Base-by-base conservation (phyloP, 2,888 invertebrate genomes). In the Eupeodes latifasciatus region DNA sequence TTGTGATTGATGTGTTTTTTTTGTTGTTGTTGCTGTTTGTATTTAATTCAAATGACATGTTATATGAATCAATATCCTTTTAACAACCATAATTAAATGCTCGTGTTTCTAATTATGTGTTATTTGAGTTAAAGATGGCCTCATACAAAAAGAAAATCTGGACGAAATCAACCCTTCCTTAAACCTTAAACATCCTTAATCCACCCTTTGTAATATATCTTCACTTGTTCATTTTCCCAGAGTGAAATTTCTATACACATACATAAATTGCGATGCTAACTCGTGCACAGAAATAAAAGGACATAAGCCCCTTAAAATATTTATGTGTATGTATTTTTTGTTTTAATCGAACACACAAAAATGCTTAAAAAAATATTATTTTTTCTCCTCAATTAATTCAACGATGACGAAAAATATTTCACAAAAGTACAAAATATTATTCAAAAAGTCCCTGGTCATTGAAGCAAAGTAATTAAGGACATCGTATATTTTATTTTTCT, bases 331-430 rank as follows among this genome's bases (percentile, higher is more conserved):
- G 10, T n/a, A 40, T 16, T 61, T 61, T 19, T 61, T 61, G 2
- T 2, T 19, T 19, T 19, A 78, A 66, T 59, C 27, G 27, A 6
- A 36, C 27, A 53, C 36, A 75, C 14, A 11, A 14, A 6, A 49
- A 75, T 27, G 27, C 2, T 27, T 27, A 64, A 51, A 69, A 85
- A 76, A 12, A 40, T 40, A 40, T 7, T 4, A 40, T 7, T 40
- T 2, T 49, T 61, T 59, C 72, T 55, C 36, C 11, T 62, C 71
- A 57, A 77, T 76, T 85, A 81, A 59, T 81, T 77, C 71, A n/a
- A 51, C 11, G 57, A 47, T 11, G 5, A 47, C 11, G 5, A 51
- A 16, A 64, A 53, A 76, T 40, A 40, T 44, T 67, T 71, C 57
- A 69, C 71, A 76, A 40, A 49, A 57, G 47, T 64, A 53, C 66